A percentile compares a stretch with the other conserved stretches of the same genome.
Evolutionary conservation across 1,140 invertebrate genomes (phyloP).

Genomic region (Drosophila chauvacae): DNA sequence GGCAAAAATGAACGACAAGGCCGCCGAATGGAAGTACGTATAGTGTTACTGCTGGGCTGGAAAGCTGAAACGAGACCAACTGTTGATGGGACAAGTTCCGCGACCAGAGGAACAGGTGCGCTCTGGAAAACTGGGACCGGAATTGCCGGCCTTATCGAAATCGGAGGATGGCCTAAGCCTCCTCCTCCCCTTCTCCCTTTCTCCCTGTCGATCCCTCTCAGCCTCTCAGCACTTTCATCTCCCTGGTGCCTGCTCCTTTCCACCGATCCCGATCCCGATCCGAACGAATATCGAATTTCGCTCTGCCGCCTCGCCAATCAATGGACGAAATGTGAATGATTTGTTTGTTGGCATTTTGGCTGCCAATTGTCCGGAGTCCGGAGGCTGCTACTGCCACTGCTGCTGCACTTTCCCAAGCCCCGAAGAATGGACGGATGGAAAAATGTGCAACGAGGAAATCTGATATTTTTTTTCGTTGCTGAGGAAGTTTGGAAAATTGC

Average conservation of each 20-base stretch:
- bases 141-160: slow-evolving; percentile 30
- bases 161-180: slow-evolving; percentile 27
- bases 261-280: slow-evolving; percentile 12
- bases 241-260: background rate
- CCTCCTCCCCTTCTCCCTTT: background rate
- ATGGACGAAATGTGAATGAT: slow-evolving; percentile 75
- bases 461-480: slow-evolving; percentile 66
- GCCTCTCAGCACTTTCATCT: slow-evolving; percentile 20
- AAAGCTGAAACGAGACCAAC: slow-evolving; percentile 22
- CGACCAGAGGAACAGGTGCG: slow-evolving; percentile 27
- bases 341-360: slow-evolving; percentile 80
- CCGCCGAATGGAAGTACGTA: slow-evolving; percentile 32
- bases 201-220: slow-evolving; percentile 1
- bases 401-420: slow-evolving; percentile 71
- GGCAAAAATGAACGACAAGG: slow-evolving; percentile 42
- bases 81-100: slow-evolving; percentile 38
- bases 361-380: slow-evolving; percentile 67
- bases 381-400: slow-evolving; percentile 40
- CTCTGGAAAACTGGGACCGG: slow-evolving; percentile 9
- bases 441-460: slow-evolving; percentile 76
- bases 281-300: slow-evolving; percentile 69
- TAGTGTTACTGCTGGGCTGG: slow-evolving; percentile 17
- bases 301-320: slow-evolving; percentile 72
- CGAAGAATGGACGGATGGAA: slow-evolving; percentile 47
- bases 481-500: slow-evolving; percentile 55